Evolutionary conservation across 2,113 vertebrate genomes (phyloP).

Genomic region (Pagrus major): DNA sequence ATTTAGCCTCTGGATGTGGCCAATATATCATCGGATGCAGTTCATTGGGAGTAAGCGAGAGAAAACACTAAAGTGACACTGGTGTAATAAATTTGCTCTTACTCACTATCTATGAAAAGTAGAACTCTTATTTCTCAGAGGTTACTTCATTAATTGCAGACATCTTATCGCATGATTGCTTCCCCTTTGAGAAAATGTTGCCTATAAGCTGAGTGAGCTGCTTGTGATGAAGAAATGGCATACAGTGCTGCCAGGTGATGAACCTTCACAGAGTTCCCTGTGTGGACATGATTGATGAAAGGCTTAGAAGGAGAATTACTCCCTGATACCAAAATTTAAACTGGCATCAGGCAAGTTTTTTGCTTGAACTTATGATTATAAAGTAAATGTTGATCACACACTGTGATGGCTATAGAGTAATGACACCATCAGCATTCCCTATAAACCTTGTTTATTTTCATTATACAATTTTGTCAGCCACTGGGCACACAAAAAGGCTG

Average conservation of each 20-base stretch:
- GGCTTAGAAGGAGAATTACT: conserved; percentile 28
- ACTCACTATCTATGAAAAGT: conserved; percentile 23
- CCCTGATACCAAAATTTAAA: conserved; percentile 30
- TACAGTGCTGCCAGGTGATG: conserved; percentile 17
- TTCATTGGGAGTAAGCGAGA: not conserved
- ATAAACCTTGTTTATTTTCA: no score
- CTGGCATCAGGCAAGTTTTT: no score
- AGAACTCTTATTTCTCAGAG: conserved; percentile 27
- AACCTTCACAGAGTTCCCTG: conserved; percentile 29
- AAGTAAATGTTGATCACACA: no score
- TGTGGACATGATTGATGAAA: conserved; percentile 50
- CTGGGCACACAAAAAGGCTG: no score
- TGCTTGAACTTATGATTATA: no score
- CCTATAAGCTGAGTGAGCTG: conserved; percentile 12
- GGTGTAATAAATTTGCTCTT: conserved; percentile 26
- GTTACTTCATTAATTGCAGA: conserved; percentile 53
- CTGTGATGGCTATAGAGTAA: no score
- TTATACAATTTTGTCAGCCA: no score
- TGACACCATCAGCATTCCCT: no score
- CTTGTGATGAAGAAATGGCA: conserved; percentile 24
- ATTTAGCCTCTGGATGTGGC: conserved; percentile 1
- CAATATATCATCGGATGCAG: conserved; percentile 19
- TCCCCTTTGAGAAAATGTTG: conserved; percentile 22
- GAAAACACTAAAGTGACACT: not conserved
- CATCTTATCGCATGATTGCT: conserved; percentile 35